phyloP scores from a whole-genome alignment of 2,888 invertebrate species.

The Protonemura montana region DNA sequence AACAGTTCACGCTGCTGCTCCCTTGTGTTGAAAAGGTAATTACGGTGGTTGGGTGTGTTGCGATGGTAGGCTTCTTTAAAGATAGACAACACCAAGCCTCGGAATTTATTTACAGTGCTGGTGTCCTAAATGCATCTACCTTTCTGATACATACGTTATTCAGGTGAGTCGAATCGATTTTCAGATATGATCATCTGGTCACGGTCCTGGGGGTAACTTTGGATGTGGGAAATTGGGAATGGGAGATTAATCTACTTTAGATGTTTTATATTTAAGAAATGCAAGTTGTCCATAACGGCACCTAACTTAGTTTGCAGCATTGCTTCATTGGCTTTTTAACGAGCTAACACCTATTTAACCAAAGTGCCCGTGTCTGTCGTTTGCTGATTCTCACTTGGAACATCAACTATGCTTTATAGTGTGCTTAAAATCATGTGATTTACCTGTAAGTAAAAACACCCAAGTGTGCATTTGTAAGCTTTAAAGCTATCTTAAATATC shows the following conservation, averaged over 20 bases:
- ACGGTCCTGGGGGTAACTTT: not conserved
- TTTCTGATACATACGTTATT: constrained; percentile 77
- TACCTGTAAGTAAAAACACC: no score
- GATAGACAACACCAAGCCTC: constrained; percentile 51
- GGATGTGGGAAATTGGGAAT: not conserved
- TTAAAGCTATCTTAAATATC: no score
- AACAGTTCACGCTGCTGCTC: not conserved
- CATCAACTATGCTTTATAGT: not conserved
- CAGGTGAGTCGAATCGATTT: constrained; percentile 67
- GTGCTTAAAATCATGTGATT: not conserved
- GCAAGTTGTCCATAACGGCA: no score
- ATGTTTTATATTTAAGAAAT: not conserved
- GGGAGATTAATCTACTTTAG: not conserved
- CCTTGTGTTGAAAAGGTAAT: not conserved
- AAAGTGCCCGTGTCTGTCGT: not conserved
- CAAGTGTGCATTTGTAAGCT: constrained; percentile 52
- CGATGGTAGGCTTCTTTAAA: constrained; percentile 30
- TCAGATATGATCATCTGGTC: constrained; percentile 8
- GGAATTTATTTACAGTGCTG: constrained; percentile 72
- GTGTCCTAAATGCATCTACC: constrained; percentile 72
- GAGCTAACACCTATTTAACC: not conserved
- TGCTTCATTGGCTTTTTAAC: constrained; percentile 15
- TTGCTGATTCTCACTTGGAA: not conserved
- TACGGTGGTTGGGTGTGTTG: not conserved
- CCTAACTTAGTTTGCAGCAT: not conserved